Conservation (phyloP, 2,113 vertebrate species). For the Petaurus breviceps region DNA sequence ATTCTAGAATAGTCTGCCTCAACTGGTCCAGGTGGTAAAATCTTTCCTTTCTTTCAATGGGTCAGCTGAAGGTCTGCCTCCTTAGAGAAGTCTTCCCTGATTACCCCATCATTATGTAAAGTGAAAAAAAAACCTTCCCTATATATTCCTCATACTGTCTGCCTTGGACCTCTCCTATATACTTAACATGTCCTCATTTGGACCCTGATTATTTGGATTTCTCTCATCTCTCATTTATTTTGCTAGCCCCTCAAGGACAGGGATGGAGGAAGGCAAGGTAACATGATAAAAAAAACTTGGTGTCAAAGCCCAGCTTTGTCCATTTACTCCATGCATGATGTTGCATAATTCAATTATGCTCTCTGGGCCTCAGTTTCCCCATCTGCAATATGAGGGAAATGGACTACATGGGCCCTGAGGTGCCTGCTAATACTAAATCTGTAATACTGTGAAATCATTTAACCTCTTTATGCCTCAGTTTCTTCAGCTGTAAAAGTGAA, state of each 20-base stretch:
- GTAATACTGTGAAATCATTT: background rate
- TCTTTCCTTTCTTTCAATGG: too few species aligned
- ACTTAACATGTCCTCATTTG: background rate
- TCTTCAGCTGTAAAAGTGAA: background rate
- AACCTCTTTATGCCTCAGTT: background rate
- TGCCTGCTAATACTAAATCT: background rate
- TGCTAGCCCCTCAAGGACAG: background rate
- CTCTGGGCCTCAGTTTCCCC: background rate
- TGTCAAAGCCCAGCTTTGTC: too few species aligned
- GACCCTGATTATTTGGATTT: background rate
- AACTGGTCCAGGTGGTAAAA: too few species aligned
- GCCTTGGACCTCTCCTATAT: background rate
- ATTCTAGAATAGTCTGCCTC: too few species aligned
- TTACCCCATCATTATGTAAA: too few species aligned
- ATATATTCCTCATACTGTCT: background rate
- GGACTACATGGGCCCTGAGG: background rate
- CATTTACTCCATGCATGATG: background rate
- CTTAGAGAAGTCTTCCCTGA: too few species aligned
- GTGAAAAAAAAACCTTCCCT: too few species aligned
- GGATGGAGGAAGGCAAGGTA: background rate
- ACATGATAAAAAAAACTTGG: background rate
- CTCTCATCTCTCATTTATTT: background rate
- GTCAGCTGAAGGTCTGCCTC: too few species aligned
- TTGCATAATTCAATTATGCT: background rate
- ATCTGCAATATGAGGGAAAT: background rate